Base-by-base conservation (phyloP, 2,797 vertebrate species). In the Ataeniobius toweri region DNA sequence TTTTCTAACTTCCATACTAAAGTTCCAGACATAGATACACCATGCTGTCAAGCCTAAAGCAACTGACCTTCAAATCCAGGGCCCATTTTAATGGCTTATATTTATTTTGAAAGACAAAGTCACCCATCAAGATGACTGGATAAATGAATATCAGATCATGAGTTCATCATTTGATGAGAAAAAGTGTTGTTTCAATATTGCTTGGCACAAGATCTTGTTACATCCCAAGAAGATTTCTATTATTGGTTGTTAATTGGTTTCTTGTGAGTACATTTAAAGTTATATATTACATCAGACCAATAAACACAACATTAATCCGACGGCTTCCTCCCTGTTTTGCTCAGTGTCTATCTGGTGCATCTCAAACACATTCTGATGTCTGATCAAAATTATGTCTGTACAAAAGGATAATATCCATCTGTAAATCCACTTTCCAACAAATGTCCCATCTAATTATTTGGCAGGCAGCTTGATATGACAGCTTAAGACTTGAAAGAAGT, bases 341-440 rank as follows among this genome's bases (percentile, higher is more conserved):
- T 84, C 80, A 83, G 53, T 85, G 78, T 82, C 80, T 77, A 53
- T 82, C 80, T 89, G 81, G 82, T 85, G 88, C 84, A 85, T 85
- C 83, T 75, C 79, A 77, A 85, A 86, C 81, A 83, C 85, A 79
- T 90, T 85, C 83, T 90, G 84, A 83, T 90, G 89, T 89, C 85
- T 87, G 80, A 90, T 87, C 88, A 82, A 84, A 91, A 89, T 83
- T 39, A 85, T 82, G 86, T 83, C 86, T 74, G 80, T 79, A 83
- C 78, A 81, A 83, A 72, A 75, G 80, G 86, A 94, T 93, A 90
- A 91, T 92, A 86, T 84, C 88, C 86, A 83, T 93, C 89, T 90
- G 88, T 93, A 90, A 94, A 94, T 92, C 89, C 89, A 91, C 93
- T 93, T 93, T 93, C 91, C 90, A 91, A 92, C 88, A 92, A 93